Evolutionary conservation across 1,140 invertebrate genomes (phyloP).

Genomic region (Venturia canescens): DNA sequence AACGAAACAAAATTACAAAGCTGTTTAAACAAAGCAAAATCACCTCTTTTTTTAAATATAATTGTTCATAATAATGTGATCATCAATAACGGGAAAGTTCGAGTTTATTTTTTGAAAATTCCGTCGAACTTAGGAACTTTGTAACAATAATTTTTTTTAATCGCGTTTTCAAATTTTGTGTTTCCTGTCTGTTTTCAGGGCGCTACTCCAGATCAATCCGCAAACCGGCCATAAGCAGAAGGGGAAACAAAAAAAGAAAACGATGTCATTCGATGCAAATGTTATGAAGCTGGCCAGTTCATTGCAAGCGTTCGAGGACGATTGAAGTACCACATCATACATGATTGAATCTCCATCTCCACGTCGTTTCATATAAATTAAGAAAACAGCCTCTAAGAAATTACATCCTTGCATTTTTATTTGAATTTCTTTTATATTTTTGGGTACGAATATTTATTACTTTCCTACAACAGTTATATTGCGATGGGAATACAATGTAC

Average conservation of each 20-base stretch:
- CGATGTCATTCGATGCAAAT: background rate
- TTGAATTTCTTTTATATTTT: background rate
- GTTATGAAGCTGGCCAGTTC: constrained; percentile 9
- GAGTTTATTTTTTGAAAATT: no score
- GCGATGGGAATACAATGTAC: background rate
- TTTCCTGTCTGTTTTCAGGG: constrained; percentile 14
- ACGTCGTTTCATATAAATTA: no score
- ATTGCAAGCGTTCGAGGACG: background rate
- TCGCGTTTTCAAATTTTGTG: background rate
- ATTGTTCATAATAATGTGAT: no score
- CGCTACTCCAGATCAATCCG: background rate
- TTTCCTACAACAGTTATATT: background rate
- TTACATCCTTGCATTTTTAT: no score
- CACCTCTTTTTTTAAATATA: background rate
- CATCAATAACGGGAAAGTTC: no score
- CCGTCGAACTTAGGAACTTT: no score
- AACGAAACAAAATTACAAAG: background rate
- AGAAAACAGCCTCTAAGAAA: no score
- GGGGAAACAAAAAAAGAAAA: background rate
- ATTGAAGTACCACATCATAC: background rate
- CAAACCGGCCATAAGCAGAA: constrained; percentile 2
- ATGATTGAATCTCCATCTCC: no score
- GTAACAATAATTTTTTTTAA: background rate
- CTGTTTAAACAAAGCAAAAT: constrained; percentile 1
- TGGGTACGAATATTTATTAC: background rate